Conservation (phyloP, 1,140 invertebrate genomes). For the Glossosoma conforme region DNA sequence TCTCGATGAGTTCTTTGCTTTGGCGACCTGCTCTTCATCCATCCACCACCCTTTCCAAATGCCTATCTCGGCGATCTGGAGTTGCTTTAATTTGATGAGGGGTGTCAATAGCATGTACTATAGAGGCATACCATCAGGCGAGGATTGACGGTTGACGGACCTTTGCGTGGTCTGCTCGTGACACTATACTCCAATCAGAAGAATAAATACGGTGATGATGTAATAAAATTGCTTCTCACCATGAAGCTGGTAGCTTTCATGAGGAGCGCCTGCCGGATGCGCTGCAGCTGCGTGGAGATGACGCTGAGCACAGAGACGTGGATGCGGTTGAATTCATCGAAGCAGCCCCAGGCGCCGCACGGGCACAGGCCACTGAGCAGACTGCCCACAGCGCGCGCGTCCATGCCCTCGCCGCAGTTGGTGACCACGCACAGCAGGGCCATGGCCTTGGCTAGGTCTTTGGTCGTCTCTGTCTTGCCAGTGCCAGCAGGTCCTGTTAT, state of each 20-base stretch:
- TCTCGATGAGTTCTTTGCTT: no score
- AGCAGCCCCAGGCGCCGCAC: conserved; percentile 84
- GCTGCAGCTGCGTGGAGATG: conserved; percentile 85
- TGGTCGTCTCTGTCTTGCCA: conserved; percentile 88
- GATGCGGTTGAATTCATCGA: conserved; percentile 90
- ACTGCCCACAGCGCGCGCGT: conserved; percentile 79
- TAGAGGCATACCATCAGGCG: no score
- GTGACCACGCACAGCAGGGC: conserved; percentile 84
- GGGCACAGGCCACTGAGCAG: conserved; percentile 75
- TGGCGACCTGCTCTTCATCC: no score
- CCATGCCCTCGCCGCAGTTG: conserved; percentile 90
- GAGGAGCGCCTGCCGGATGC: conserved; percentile 77
- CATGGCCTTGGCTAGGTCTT: conserved; percentile 84
- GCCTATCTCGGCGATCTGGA: no score
- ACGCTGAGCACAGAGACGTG: conserved; percentile 86
- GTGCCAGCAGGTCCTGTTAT: conserved; percentile 70
- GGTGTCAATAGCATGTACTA: no score
- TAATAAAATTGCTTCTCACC: no score
- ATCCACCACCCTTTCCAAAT: no score
- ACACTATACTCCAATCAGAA: no score
- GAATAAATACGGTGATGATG: no score
- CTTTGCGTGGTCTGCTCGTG: no score
- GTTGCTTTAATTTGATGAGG: no score
- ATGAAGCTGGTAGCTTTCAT: conserved; percentile 67
- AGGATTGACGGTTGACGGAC: no score